Base-by-base conservation (phyloP, 2,888 invertebrate genomes). In the Mycogona germanica region DNA sequence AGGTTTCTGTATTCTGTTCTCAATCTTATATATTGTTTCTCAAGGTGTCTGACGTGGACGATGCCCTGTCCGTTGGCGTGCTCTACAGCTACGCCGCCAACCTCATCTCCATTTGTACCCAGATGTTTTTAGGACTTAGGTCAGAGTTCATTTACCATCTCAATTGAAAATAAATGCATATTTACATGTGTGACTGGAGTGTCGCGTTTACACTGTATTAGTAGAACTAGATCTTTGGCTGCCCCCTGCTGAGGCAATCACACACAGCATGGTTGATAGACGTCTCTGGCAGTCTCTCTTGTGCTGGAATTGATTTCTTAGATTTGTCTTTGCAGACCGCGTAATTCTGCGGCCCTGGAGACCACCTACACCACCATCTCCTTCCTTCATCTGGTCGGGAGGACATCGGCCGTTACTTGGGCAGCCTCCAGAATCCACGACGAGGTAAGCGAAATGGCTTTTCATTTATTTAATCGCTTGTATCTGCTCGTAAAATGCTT, bases 41-140 rank as follows among this genome's bases (percentile, higher is more conserved):
- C n/a, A n/a, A n/a, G n/a, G n/a, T n/a, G 28, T 14, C 12, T 3
- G 17, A 9, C 1, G 52, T 52, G 21, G 52, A 52, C 44, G 6
- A 28, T 1, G 45, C 26, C 9, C 21, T 52, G 17, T 52, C 52
- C 3, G n/a, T 52, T 4, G 52, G 52, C 9, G 32, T 52, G 9
- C 52, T 52, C 32, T 52, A 52, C 35, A 40, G 52, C 19, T 52
- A 52, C 25, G 44, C 52, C 5, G 52, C 52, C 35, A 52, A 52
- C 35, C 45, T 52, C 19, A 45, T 52, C 2, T 52, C 52, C 1
- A 52, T 52, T 23, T 52, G 52, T 35, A 52, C 52, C 3, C 52
- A 52, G 25, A 52, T 52, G 52, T 52, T 52, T 14, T 3, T 52
- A 21, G 52, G 52, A 7, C 44, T 52, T n/a, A 40, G 49, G 49